Percentiles rank a stretch among this genome's conserved stretches.
phyloP scores from a whole-genome alignment of 2,888 invertebrate species.

The Lasioglossum malachurum region DNA sequence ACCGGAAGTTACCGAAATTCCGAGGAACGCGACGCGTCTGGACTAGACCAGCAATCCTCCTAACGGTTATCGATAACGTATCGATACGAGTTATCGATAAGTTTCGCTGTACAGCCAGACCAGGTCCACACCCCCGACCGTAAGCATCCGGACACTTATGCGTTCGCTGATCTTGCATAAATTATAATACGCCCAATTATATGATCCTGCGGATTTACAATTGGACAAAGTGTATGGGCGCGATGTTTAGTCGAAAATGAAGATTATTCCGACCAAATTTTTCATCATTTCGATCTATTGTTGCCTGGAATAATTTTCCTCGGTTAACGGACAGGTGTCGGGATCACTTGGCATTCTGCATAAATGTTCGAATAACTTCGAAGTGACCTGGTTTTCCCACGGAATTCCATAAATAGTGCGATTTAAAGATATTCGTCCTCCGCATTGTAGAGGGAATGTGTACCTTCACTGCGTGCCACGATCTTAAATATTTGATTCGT shows the following conservation, averaged over 20 bases:
- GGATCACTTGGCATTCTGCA: neutral
- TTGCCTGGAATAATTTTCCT: neutral
- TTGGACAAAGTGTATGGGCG: neutral
- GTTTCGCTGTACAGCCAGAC: neutral
- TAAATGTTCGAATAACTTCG: neutral
- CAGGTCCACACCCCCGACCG: too few relatives aligned
- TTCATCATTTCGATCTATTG: neutral
- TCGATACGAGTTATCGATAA: neutral
- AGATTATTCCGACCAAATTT: neutral
- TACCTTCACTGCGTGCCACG: neutral
- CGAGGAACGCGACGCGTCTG: constrained; percentile 23
- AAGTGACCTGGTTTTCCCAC: neutral
- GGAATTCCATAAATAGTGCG: neutral
- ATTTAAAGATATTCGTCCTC: neutral
- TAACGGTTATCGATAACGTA: constrained; percentile 24
- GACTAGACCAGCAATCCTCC: constrained; percentile 1
- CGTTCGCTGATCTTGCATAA: neutral
- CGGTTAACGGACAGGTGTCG: neutral
- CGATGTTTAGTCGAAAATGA: neutral
- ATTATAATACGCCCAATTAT: too few relatives aligned
- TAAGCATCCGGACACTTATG: neutral
- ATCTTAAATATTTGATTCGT: neutral
- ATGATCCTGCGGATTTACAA: neutral
- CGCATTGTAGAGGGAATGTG: neutral
- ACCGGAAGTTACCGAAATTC: constrained; percentile 48